phyloP scores from a whole-genome alignment of 2,113 vertebrate species.

The Notarius lentiginosus region DNA sequence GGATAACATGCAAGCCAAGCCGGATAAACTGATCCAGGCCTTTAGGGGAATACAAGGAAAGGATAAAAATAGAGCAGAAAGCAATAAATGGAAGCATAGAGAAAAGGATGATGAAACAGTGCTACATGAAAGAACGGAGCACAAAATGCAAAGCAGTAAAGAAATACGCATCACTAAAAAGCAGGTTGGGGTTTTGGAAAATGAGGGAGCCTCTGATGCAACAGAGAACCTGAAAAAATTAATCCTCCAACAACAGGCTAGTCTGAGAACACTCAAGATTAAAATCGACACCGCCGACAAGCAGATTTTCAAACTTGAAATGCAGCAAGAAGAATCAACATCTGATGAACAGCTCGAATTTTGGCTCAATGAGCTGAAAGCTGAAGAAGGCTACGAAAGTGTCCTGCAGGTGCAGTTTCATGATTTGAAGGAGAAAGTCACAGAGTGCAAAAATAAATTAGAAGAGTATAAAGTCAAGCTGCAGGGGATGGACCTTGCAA shows the following conservation, averaged over 20 bases:
- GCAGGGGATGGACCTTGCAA: slow-evolving; percentile 50
- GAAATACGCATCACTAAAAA: neutral
- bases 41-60: slow-evolving; percentile 40
- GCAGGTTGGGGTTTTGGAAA: neutral
- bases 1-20: slow-evolving; percentile 46
- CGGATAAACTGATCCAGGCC: slow-evolving; percentile 37
- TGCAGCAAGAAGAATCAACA: slow-evolving; percentile 38
- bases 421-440: slow-evolving; percentile 64
- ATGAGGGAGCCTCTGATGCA: neutral
- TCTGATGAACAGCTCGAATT: slow-evolving; percentile 67
- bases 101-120: neutral
- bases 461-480: slow-evolving; percentile 65
- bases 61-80: slow-evolving; percentile 50
- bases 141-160: slow-evolving; percentile 48
- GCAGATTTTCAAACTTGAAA: slow-evolving; percentile 65
- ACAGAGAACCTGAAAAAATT: slow-evolving; percentile 57
- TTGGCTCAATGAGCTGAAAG: slow-evolving; percentile 75
- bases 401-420: slow-evolving; percentile 71
- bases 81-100: slow-evolving; percentile 16
- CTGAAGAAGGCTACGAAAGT: slow-evolving; percentile 66
- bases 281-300: slow-evolving; percentile 56
- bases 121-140: slow-evolving; percentile 22
- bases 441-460: slow-evolving; percentile 67
- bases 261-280: slow-evolving; percentile 62
- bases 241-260: slow-evolving; percentile 60